Percentiles rank a stretch among this genome's conserved stretches.
These are phyloP conservation scores for Bostrychus sinensis DNA, from an alignment of 2,113 vertebrate species.

Conservation along the genomic window DNA sequence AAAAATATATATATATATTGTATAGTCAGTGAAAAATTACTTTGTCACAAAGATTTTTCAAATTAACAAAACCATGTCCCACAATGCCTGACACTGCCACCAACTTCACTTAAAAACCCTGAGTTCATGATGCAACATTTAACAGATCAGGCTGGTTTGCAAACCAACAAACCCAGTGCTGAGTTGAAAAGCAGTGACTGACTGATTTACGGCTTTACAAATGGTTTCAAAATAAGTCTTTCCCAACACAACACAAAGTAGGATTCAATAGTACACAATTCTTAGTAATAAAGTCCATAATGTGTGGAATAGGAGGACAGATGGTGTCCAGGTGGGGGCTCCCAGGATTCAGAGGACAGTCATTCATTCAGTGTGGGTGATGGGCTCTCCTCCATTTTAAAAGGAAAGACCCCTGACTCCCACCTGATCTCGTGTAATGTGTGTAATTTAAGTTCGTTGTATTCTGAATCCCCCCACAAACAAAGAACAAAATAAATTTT, in stretches of 20 bases:
- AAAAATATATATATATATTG: slow-evolving; percentile 32
- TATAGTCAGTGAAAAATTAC: slow-evolving; percentile 49
- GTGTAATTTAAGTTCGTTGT: slow-evolving; percentile 63
- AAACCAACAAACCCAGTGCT: slow-evolving; percentile 53
- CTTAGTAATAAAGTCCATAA: slow-evolving; percentile 67
- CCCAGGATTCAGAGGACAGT: slow-evolving; percentile 40
- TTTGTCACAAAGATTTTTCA: slow-evolving; percentile 51
- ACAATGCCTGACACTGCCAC: slow-evolving; percentile 56
- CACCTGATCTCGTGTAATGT: slow-evolving; percentile 32
- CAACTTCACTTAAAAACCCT: slow-evolving; percentile 69
- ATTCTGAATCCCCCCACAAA: slow-evolving; percentile 46
- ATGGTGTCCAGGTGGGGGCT: slow-evolving; percentile 40
- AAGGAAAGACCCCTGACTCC: slow-evolving; percentile 43
- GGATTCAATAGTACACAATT: slow-evolving; percentile 60
- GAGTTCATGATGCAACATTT: slow-evolving; percentile 72
- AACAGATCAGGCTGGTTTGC: slow-evolving; percentile 60
- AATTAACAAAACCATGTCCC: slow-evolving; percentile 60
- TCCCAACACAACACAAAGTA: slow-evolving; percentile 55
- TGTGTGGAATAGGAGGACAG: slow-evolving; percentile 61
- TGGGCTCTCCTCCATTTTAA: slow-evolving; percentile 44
- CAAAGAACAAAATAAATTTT: slow-evolving; percentile 35
- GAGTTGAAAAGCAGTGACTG: slow-evolving; percentile 62
- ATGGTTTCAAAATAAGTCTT: slow-evolving; percentile 40
- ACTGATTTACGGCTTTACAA: slow-evolving; percentile 54
- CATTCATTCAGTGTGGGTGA: slow-evolving; percentile 63